phyloP scores from a whole-genome alignment of 1,140 invertebrate genomes.

The Plutomurus gul region DNA sequence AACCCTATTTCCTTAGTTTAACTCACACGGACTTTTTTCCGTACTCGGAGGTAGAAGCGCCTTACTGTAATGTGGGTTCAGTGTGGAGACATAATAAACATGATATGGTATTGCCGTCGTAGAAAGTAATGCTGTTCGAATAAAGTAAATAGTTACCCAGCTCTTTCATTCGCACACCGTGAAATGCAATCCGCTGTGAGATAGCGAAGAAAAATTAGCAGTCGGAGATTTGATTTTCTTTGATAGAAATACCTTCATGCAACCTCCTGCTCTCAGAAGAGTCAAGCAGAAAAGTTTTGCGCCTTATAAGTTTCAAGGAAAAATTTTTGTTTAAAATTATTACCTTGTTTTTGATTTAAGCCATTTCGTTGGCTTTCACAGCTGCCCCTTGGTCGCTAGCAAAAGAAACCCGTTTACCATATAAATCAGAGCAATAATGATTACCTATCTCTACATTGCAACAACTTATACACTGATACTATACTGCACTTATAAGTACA shows the following conservation, averaged over 20 bases:
- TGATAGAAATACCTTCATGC: background rate
- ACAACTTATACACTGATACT: too few species aligned
- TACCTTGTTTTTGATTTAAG: too few species aligned
- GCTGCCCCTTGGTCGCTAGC: too few species aligned
- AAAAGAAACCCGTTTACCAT: too few species aligned
- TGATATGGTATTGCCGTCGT: background rate
- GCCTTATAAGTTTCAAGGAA: too few species aligned
- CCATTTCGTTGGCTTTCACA: too few species aligned
- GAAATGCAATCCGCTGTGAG: background rate
- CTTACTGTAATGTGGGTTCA: background rate
- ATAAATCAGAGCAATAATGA: too few species aligned
- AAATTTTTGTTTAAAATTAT: too few species aligned
- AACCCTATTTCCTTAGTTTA: background rate
- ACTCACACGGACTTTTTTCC: background rate
- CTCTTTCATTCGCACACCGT: background rate
- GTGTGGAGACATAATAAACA: constrained; percentile 3
- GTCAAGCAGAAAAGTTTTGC: too few species aligned
- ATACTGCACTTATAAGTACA: too few species aligned
- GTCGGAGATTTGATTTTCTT: background rate
- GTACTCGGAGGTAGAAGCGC: background rate
- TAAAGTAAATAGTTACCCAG: constrained; percentile 14
- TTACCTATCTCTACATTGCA: too few species aligned
- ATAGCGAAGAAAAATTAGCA: background rate
- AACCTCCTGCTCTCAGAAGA: background rate
- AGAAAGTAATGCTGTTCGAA: constrained; percentile 2